Percentiles rank a stretch among this genome's conserved stretches.
Evolutionary conservation across 2,888 invertebrate species (phyloP).

Genomic region (Drosophila antonietae): DNA sequence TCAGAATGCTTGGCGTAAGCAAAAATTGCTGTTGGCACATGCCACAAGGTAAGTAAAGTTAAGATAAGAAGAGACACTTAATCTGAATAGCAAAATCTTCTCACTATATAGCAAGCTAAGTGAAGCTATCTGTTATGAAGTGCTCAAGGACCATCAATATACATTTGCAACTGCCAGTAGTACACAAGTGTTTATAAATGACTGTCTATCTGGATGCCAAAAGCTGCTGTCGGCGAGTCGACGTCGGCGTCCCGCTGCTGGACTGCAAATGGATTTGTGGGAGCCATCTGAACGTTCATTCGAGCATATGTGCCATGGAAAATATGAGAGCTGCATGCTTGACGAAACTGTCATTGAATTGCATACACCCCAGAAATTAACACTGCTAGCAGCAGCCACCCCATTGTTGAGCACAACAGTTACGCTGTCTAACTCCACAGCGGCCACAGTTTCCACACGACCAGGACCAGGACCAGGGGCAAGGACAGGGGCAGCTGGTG

Average conservation of each 20-base stretch:
- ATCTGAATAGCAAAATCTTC: background rate
- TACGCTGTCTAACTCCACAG: background rate
- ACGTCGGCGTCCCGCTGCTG: constrained; percentile 1
- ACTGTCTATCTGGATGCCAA: constrained; percentile 43
- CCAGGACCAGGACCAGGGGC: background rate
- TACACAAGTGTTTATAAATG: constrained; percentile 6
- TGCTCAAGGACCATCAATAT: constrained; percentile 48
- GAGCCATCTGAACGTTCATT: background rate
- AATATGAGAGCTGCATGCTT: constrained; percentile 46
- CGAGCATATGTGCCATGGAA: constrained; percentile 46
- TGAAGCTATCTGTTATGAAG: constrained; percentile 8
- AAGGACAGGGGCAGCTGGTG: background rate
- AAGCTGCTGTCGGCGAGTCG: constrained; percentile 19
- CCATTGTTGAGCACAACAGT: background rate
- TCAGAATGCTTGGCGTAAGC: constrained; percentile 65
- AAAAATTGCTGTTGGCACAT: constrained; percentile 56
- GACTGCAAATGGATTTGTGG: background rate
- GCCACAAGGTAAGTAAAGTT: constrained; percentile 40
- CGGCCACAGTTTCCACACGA: background rate
- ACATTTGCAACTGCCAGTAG: constrained; percentile 13
- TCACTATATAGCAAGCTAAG: constrained; percentile 24
- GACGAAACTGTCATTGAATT: constrained; percentile 22
- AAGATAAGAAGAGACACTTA: background rate
- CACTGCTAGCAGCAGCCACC: background rate
- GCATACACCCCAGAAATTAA: background rate